Evolutionary conservation across 2,888 invertebrate species (phyloP), one percentile per base, ranked within the genome.

Genomic region (Lacanobia oleracea): DNA sequence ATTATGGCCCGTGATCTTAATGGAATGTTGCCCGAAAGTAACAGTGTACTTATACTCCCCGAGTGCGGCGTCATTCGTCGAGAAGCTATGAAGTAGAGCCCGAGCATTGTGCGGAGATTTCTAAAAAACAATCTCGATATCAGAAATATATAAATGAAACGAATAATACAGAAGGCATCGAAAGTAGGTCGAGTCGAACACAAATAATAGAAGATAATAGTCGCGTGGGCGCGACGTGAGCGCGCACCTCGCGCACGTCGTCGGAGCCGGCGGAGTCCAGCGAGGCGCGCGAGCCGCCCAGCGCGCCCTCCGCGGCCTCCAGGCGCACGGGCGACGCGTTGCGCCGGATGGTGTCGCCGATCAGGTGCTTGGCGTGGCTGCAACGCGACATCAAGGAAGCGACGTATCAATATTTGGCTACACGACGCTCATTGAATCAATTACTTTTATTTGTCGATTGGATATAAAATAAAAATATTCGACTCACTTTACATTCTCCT

Each of bases 271-370:
- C 97, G 82, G 98, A 98, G 92, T 98, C 98, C 74, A 98, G 96
- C 79, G 98, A 98, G 66, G 97, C 98, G 91, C 97, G 98, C 72
- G 98, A 98, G 73, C 97, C 98, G 72, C 97, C 97, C 73, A 97
- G 97, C 84, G 96, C 96, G 67, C 96, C 94, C 67, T 93, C 93
- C 79, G 97, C 96, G 81, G 96, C 96, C 88, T 97, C 95, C 64
- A 95, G 93, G 86, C 98, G 97, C 86, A 98, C 98, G 67, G 99
- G 99, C 65, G 99, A 99, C 86, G 99, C 98, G 96, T 99, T 99
- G 90, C 99, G 97, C 83, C 98, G 97, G 89, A 99, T 99, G 82
- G 99, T 99, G 91, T 99, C 99, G 92, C 99, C 99, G 91, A 99
- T 99, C 92, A 99, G 96, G 92, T 98, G 98, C 93, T 99, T 99